phyloP scores from a whole-genome alignment of 2,888 invertebrate species.

The Neoitamus cyanurus region DNA sequence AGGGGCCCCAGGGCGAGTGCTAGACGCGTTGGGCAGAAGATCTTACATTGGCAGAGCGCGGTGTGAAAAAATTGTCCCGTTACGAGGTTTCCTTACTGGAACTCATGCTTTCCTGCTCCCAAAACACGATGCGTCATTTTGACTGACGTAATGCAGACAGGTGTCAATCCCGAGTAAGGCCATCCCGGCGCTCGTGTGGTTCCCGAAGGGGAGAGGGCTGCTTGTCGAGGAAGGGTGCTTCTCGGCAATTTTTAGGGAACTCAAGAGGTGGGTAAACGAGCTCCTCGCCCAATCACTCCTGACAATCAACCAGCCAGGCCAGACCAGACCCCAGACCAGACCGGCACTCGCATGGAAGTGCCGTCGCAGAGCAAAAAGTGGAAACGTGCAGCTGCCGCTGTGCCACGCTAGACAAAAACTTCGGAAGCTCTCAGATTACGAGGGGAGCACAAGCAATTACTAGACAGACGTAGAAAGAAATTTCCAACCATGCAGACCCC shows the following conservation, averaged over 20 bases:
- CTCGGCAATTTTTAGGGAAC: background rate
- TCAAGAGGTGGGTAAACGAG: background rate
- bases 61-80: slow-evolving; percentile 30
- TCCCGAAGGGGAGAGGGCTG: background rate
- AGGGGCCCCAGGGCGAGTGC: background rate
- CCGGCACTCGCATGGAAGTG: background rate
- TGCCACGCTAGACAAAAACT: background rate
- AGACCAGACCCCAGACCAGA: background rate
- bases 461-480: slow-evolving; percentile 45
- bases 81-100: slow-evolving; percentile 54
- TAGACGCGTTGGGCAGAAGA: background rate
- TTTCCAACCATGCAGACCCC: slow-evolving; percentile 21
- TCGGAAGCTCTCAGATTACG: slow-evolving; percentile 33
- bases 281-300: background rate
- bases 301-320: background rate
- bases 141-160: slow-evolving; percentile 67
- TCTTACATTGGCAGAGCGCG: background rate
- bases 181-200: background rate
- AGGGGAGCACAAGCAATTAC: slow-evolving; percentile 32
- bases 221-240: background rate
- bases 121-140: slow-evolving; percentile 68
- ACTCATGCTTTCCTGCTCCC: slow-evolving; percentile 66
- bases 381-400: background rate
- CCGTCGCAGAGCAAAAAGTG: background rate
- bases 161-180: slow-evolving; percentile 61